phyloP scores from a whole-genome alignment of 2,113 vertebrate species.

The Elachura formosa region DNA sequence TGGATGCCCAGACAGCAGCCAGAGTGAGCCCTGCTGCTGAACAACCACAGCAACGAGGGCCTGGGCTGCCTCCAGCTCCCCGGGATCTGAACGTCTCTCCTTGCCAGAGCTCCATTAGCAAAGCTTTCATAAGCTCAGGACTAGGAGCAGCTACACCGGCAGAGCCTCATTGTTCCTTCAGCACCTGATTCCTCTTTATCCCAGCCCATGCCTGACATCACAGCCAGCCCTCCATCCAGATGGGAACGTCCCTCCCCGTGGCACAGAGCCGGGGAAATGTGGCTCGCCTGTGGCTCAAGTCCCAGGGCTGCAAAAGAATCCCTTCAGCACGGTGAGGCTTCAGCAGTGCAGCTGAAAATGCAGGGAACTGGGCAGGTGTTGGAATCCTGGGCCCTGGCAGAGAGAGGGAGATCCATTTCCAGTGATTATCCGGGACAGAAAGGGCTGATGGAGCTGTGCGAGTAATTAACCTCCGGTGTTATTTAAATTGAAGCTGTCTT shows the following conservation, averaged over 20 bases:
- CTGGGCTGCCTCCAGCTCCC: not conserved
- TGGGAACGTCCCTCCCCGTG: not conserved
- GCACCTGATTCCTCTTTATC: not conserved
- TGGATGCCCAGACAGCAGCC: not conserved
- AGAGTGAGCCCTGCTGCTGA: not conserved
- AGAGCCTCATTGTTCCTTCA: not conserved
- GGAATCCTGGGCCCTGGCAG: not conserved
- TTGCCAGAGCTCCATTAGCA: not conserved
- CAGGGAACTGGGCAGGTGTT: not conserved
- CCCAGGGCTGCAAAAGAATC: not conserved
- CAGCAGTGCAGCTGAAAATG: not conserved
- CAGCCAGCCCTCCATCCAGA: not conserved
- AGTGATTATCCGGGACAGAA: not conserved
- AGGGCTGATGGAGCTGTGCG: not conserved
- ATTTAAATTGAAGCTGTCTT: not conserved
- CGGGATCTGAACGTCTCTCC: not conserved
- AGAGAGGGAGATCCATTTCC: not conserved
- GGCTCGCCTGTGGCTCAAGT: not conserved
- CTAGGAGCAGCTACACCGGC: not conserved
- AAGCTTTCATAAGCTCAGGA: not conserved
- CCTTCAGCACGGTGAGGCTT: not conserved
- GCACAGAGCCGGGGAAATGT: not conserved
- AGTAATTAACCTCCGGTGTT: constrained; percentile 31
- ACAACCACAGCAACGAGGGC: not conserved
- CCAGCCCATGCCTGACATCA: not conserved